phyloP scores from a whole-genome alignment of 2,113 vertebrate genomes.

The Machaerirhynchus nigripectus region DNA sequence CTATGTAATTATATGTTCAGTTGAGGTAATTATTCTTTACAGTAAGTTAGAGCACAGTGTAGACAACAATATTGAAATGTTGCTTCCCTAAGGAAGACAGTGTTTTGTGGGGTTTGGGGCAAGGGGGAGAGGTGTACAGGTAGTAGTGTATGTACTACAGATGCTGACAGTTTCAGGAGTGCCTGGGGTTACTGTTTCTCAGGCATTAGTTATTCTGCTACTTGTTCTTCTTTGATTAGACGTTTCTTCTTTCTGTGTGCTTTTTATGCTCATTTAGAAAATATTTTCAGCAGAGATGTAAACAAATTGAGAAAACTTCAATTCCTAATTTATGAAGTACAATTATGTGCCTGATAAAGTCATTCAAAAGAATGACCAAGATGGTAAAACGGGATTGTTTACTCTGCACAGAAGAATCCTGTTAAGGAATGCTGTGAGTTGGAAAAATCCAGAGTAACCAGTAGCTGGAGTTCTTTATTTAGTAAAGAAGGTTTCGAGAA shows the following conservation, averaged over 20 bases:
- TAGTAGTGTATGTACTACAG: neutral
- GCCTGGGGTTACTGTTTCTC: neutral
- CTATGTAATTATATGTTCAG: neutral
- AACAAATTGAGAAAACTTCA: neutral
- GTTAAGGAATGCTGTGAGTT: neutral
- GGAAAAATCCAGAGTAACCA: slow-evolving; percentile 9
- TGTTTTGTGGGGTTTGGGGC: neutral
- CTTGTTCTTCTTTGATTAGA: neutral
- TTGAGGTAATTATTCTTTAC: slow-evolving; percentile 26
- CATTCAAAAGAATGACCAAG: neutral
- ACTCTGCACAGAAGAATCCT: neutral
- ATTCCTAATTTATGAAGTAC: neutral
- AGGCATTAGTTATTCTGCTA: neutral
- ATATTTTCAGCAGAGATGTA: neutral
- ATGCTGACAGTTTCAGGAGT: neutral
- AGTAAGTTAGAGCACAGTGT: neutral
- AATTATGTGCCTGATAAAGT: neutral
- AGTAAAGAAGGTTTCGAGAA: slow-evolving; percentile 41
- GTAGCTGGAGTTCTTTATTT: slow-evolving; percentile 29
- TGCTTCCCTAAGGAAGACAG: neutral
- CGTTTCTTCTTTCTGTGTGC: neutral
- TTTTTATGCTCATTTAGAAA: neutral
- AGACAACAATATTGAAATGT: neutral
- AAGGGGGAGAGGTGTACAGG: neutral
- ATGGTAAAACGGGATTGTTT: neutral